Base-by-base conservation (phyloP, 1,140 invertebrate species). In the Cherax quadricarinatus region DNA sequence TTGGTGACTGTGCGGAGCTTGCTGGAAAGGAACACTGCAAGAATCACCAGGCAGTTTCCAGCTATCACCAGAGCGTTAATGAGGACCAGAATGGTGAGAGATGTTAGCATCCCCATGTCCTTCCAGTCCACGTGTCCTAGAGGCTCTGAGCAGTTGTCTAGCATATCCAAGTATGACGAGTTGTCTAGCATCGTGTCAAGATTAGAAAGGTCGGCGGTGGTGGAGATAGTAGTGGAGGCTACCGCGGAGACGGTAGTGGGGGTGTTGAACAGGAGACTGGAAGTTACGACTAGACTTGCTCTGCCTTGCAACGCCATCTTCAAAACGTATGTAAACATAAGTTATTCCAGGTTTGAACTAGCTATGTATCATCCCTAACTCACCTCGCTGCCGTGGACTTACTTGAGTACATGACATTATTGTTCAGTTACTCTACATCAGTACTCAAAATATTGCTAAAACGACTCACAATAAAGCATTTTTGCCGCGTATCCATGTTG, bases 1-100 rank as follows among this genome's bases (percentile, higher is more conserved):
- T 99, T 99, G 73, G 98, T 99, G 92, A 99, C 98, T 87, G 98
- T 98, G 79, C 98, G 96, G 82, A 99, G 96, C 95, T 98, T 98
- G 73, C 97, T 97, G 41, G 96, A 97, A 94, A 97, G 97, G 94
- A 98, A 97, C 60, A 99, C 98, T 85, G 98, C 98, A 84, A 98
- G 96, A 94, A 99, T 98, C 87, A 99, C 98, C 57, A 99, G 96
- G 94, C 97, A 97, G 95, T 99, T 99, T 83, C 98, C 98, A 41
- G 97, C 96, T 85, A 98, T 97, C 83, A 98, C 98, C 95, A 98
- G 96, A 16, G 98, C 96, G 95, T 98, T 97, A 94, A 99, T 97
- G 91, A 98, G 95, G 78, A 97, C 97, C 81, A 98, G 96, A 92
- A 98, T 96, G 94, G 97, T 96, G 92, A 98, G 96, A 93, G 97